phyloP scores from a whole-genome alignment of 2,888 invertebrate genomes.

The Gastracanthus pulcherrimus region DNA sequence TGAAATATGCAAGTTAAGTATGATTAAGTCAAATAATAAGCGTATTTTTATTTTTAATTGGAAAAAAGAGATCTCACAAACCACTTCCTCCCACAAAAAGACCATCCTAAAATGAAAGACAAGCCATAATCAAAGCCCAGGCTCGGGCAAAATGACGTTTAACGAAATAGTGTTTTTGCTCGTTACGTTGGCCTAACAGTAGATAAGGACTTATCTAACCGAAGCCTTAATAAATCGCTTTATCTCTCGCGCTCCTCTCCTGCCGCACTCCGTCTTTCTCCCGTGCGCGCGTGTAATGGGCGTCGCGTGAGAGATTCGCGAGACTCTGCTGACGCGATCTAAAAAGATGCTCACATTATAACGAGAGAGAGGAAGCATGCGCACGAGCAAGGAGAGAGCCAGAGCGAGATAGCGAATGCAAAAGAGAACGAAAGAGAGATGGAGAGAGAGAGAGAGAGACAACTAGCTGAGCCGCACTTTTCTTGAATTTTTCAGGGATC shows the following conservation, averaged over 20 bases:
- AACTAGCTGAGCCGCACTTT: background rate
- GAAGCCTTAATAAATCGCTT: conserved; percentile 56
- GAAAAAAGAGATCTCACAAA: too few species aligned
- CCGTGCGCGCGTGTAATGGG: conserved; percentile 36
- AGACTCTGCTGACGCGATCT: conserved; percentile 56
- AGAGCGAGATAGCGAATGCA: background rate
- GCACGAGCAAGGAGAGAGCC: background rate
- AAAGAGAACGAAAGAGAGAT: background rate
- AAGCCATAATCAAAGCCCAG: conserved; percentile 4
- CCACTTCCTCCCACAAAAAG: background rate
- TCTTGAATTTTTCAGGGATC: conserved; percentile 47
- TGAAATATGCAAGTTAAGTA: too few species aligned
- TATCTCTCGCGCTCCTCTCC: conserved; percentile 29
- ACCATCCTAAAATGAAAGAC: background rate
- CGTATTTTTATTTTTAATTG: too few species aligned
- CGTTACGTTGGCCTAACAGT: conserved; percentile 31
- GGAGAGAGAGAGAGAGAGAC: background rate
- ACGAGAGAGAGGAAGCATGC: conserved; percentile 8
- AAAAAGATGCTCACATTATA: conserved; percentile 49
- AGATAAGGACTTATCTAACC: conserved; percentile 55
- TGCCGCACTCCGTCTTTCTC: conserved; percentile 23
- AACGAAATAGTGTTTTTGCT: conserved; percentile 53
- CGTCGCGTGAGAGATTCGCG: conserved; percentile 57
- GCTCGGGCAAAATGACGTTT: background rate
- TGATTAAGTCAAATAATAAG: too few species aligned